Evolutionary conservation across 1,140 invertebrate genomes (phyloP), one percentile per base, ranked within the genome.

Genomic region (Drosophila setifemur): DNA sequence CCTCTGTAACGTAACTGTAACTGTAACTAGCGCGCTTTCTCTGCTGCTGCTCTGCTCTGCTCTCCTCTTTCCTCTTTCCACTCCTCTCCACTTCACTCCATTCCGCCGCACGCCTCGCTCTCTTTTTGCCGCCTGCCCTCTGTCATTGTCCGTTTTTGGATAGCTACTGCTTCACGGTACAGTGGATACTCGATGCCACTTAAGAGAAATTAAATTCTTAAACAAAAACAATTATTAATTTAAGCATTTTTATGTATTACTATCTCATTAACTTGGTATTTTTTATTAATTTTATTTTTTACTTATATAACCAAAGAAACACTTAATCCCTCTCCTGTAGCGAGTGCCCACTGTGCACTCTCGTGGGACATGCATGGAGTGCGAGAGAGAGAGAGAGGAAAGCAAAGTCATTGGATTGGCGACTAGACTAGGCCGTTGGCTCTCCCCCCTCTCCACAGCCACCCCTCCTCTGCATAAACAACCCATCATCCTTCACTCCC

Each of bases 1-100:
- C 58, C 63, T 67, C 61, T 43, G 57, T 61, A 61, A 61, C 57
- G 57, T 58, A 61, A 74, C 52, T 79, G 75, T 72, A 82, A 82
- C 63, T 78, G 78, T 82, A 82, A 78, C 79, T 78, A 78, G 69
- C 57, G 64, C 64, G 79, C 78, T 82, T 82, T 82, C 78, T 83
- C 75, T 73, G 50, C 47, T 48, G n/a, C 31, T 44, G 48, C 26
- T 42, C 48, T 18, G 37, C 14, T 35, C 48, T 11, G 33, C 48
- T 42, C 29, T n/a, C n/a, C n/a, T n/a, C n/a, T n/a, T n/a, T n/a
- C n/a, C n/a, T n/a, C n/a, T n/a, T n/a, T n/a, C n/a, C n/a, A n/a
- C n/a, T n/a, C n/a, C n/a, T n/a, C n/a, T n/a, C n/a, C n/a, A n/a
- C n/a, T n/a, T n/a, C n/a, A n/a, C n/a, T n/a, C n/a, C n/a, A n/a